phyloP scores from a whole-genome alignment of 1,140 invertebrate species.

The Telenomus remus region DNA sequence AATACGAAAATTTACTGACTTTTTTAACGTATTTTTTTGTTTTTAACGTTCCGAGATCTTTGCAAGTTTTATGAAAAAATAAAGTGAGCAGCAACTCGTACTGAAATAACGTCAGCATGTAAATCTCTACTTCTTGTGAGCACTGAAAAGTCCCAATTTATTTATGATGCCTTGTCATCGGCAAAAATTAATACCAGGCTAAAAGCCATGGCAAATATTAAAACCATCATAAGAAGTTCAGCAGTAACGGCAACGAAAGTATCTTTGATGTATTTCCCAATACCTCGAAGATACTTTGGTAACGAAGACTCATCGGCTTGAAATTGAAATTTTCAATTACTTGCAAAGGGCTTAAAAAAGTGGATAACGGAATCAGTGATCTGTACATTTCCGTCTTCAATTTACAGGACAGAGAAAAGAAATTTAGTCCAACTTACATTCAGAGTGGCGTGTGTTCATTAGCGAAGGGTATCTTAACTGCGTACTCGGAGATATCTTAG shows the following conservation, averaged over 20 bases:
- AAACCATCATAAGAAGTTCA: conserved; percentile 18
- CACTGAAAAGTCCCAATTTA: too few relatives aligned
- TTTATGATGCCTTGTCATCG: neutral
- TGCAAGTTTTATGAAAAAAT: too few relatives aligned
- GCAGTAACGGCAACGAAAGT: conserved; percentile 13
- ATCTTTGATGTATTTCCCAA: conserved; percentile 41
- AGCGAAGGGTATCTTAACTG: conserved; percentile 22
- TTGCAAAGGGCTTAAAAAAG: conserved; percentile 28
- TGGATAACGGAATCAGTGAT: conserved; percentile 17
- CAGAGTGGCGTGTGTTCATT: conserved; percentile 25
- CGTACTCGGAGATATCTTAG: conserved; percentile 22
- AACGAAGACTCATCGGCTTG: conserved; percentile 43
- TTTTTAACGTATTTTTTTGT: too few relatives aligned
- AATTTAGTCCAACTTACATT: neutral
- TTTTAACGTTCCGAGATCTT: too few relatives aligned
- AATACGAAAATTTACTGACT: too few relatives aligned
- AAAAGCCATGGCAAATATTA: conserved; percentile 14
- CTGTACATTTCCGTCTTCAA: conserved; percentile 9
- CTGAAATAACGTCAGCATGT: too few relatives aligned
- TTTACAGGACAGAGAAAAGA: neutral
- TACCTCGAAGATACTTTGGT: conserved; percentile 9
- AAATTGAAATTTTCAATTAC: conserved; percentile 44
- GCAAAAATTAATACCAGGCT: conserved; percentile 2
- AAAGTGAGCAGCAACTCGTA: too few relatives aligned
- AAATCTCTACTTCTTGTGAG: too few relatives aligned